Evolutionary conservation across 2,797 vertebrate genomes (phyloP).

Genomic region (Acrossocheilus fasciatus): DNA sequence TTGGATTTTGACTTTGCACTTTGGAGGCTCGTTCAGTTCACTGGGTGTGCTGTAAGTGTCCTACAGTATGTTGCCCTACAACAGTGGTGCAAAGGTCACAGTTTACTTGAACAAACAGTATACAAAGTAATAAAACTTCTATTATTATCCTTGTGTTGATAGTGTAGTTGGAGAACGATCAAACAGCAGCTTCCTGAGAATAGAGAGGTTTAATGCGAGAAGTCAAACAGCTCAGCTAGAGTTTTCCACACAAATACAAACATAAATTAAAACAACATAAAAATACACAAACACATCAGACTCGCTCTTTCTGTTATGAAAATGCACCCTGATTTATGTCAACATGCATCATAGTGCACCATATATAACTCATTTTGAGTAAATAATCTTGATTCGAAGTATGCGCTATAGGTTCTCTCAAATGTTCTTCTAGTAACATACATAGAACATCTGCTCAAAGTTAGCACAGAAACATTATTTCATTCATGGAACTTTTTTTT

Average conservation of each 20-base stretch:
- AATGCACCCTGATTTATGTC: neutral
- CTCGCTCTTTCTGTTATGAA: neutral
- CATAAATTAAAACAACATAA: conserved; percentile 21
- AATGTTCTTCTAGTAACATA: neutral
- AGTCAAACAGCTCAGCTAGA: neutral
- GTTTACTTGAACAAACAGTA: neutral
- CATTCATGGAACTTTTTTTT: neutral
- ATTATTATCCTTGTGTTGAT: neutral
- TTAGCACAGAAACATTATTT: neutral
- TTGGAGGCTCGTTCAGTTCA: neutral
- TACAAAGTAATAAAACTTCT: neutral
- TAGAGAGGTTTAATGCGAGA: neutral
- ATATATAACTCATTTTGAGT: neutral
- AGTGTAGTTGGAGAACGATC: neutral
- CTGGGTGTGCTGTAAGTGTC: neutral
- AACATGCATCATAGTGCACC: neutral
- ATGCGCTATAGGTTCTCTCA: neutral
- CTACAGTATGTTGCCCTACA: neutral
- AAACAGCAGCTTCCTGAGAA: conserved; percentile 9
- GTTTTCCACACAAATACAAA: neutral
- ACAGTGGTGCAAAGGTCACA: conserved; percentile 4
- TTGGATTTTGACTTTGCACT: conserved; percentile 8
- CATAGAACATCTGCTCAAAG: neutral
- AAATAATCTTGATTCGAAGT: neutral
- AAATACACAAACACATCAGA: neutral